Conservation (phyloP, 2,113 vertebrate species). For the Scophthalmus maximus region DNA sequence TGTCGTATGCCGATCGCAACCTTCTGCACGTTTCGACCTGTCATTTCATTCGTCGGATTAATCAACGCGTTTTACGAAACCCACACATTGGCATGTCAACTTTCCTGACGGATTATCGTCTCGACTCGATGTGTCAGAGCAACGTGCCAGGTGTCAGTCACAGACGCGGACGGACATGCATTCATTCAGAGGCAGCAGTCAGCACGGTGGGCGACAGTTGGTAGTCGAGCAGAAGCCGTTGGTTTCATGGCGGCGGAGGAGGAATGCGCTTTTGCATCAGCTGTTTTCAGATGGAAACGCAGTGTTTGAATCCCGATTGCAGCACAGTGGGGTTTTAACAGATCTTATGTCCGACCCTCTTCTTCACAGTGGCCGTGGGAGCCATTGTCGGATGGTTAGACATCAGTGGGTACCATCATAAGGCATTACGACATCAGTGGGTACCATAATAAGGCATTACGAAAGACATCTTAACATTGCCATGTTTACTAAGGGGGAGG, state of each 20-base stretch:
- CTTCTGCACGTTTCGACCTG: conserved; percentile 35
- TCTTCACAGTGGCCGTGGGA: conserved; percentile 29
- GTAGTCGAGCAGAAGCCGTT: conserved; percentile 41
- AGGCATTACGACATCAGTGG: conserved; percentile 29
- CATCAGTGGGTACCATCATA: conserved; percentile 48
- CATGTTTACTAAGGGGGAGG: conserved; percentile 53
- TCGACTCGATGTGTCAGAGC: conserved; percentile 24
- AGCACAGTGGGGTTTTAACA: conserved; percentile 58
- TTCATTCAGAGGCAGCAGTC: conserved; percentile 53
- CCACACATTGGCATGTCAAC: neutral
- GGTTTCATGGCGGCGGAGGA: conserved; percentile 74
- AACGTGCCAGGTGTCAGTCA: conserved; percentile 32
- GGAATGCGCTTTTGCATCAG: conserved; percentile 74
- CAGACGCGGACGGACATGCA: conserved; percentile 12
- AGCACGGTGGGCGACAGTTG: conserved; percentile 35
- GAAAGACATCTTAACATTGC: conserved; percentile 29
- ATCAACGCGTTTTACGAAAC: neutral
- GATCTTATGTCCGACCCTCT: conserved; percentile 33
- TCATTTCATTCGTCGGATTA: conserved; percentile 26
- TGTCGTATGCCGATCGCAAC: conserved; percentile 43
- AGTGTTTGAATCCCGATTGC: conserved; percentile 77
- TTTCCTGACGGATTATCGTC: neutral
- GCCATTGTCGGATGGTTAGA: conserved; percentile 15
- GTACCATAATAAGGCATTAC: conserved; percentile 48
- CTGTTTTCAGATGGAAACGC: conserved; percentile 75